Evolutionary conservation across 2,113 vertebrate genomes (phyloP).

Genomic region (Onychorhynchus coronatus): DNA sequence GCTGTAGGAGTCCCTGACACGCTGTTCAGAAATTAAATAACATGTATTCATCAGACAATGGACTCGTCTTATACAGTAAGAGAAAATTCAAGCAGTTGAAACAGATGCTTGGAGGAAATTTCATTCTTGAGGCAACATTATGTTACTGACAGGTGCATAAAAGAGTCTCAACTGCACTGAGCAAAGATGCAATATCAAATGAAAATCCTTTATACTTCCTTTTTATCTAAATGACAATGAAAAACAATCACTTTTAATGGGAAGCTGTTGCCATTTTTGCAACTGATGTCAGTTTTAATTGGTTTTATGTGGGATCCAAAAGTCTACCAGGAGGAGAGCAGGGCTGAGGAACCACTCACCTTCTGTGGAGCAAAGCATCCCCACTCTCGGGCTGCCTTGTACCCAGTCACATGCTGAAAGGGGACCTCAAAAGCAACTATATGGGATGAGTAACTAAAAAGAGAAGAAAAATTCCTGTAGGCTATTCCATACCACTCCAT

Average conservation of each 20-base stretch:
- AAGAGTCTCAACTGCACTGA: background rate
- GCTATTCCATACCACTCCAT: background rate
- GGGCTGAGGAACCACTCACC: background rate
- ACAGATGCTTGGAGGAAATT: constrained; percentile 14
- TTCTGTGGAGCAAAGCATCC: background rate
- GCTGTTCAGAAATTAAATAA: constrained; percentile 45
- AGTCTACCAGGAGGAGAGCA: background rate
- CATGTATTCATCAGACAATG: background rate
- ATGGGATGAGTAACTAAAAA: background rate
- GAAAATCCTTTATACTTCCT: background rate
- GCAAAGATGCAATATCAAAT: background rate
- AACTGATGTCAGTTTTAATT: background rate
- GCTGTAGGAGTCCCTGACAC: background rate
- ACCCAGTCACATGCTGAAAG: background rate
- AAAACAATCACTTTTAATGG: background rate
- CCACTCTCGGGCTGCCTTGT: background rate
- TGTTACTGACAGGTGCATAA: background rate
- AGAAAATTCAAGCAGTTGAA: constrained; percentile 38
- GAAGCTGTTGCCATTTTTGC: background rate
- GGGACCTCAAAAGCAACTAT: background rate
- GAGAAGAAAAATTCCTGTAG: background rate
- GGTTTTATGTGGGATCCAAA: background rate
- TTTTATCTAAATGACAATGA: background rate
- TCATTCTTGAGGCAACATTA: background rate
- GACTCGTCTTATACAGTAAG: background rate